Conservation (phyloP, 2,888 invertebrate genomes). For the Drosophila nr. medialis region DNA sequence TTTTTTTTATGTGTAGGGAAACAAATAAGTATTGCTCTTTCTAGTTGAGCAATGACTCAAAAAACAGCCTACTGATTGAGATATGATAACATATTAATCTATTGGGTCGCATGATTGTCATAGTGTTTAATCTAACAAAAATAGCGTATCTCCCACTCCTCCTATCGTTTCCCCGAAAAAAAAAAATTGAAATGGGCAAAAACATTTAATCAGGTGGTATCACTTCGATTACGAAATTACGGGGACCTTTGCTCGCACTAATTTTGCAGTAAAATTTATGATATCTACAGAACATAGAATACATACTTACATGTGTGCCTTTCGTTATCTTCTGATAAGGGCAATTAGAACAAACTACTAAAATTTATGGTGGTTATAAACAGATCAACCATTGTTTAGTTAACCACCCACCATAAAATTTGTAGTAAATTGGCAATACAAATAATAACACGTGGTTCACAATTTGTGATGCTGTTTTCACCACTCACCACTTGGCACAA, state of each 20-base stretch:
- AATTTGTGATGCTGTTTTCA: background rate
- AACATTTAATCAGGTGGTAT: constrained; percentile 9
- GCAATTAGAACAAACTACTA: background rate
- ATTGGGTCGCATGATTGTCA: background rate
- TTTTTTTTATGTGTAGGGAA: background rate
- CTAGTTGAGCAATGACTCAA: background rate
- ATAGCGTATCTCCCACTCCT: background rate
- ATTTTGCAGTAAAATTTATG: constrained; percentile 6
- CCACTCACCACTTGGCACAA: constrained; percentile 44
- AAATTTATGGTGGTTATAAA: constrained; percentile 38
- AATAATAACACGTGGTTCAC: constrained; percentile 14
- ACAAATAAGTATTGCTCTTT: background rate
- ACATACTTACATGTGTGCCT: constrained; percentile 12
- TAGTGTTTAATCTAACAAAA: background rate
- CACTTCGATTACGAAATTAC: constrained; percentile 18
- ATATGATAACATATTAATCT: background rate
- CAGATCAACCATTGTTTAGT: constrained; percentile 3
- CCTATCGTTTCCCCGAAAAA: background rate
- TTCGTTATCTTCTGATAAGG: constrained; percentile 21
- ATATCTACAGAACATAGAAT: constrained; percentile 32
- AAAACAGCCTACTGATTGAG: background rate
- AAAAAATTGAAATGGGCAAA: background rate
- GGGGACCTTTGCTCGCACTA: constrained; percentile 22
- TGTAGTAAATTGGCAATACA: constrained; percentile 19
- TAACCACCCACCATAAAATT: constrained; percentile 20